phyloP scores from a whole-genome alignment of 2,888 invertebrate genomes.

The Tenthredo notha region DNA sequence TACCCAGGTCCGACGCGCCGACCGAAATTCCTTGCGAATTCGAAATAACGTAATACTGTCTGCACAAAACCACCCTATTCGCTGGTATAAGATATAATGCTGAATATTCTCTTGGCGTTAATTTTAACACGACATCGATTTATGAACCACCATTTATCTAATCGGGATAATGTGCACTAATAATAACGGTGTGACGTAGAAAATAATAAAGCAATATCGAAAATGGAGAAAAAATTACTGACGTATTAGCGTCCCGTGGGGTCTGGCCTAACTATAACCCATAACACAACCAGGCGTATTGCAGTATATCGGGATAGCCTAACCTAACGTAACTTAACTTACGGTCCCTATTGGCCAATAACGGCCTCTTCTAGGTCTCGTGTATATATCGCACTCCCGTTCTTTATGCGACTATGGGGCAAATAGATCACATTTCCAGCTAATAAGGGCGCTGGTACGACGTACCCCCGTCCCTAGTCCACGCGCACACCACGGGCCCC shows the following conservation, averaged over 20 bases:
- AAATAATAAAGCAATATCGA: slow-evolving; percentile 72
- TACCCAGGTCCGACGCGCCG: slow-evolving; percentile 1
- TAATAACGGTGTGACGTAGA: slow-evolving; percentile 50
- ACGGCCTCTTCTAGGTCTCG: slow-evolving; percentile 68
- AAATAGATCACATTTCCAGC: slow-evolving; percentile 78
- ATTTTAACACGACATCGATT: background rate
- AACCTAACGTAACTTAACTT: slow-evolving; percentile 64
- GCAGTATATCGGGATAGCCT: slow-evolving; percentile 55
- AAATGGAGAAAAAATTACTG: slow-evolving; percentile 69
- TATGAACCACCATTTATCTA: slow-evolving; percentile 9
- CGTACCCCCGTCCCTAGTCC: slow-evolving; percentile 57
- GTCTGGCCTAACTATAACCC: slow-evolving; percentile 49
- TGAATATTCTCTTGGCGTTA: background rate
- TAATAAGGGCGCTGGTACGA: slow-evolving; percentile 76
- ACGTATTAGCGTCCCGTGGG: slow-evolving; percentile 62
- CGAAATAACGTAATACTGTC: background rate
- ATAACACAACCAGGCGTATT: slow-evolving; percentile 22
- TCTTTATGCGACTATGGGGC: slow-evolving; percentile 76
- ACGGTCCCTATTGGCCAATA: slow-evolving; percentile 76
- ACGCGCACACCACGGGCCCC: slow-evolving; percentile 38
- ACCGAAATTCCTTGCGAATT: slow-evolving; percentile 34
- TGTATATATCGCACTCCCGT: slow-evolving; percentile 71
- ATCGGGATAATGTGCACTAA: background rate
- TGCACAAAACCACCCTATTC: background rate
- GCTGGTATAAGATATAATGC: background rate